These are phyloP conservation scores for Coecobrya sp. DNA, from an alignment of 2,888 invertebrate species.

Conservation along the genomic window DNA sequence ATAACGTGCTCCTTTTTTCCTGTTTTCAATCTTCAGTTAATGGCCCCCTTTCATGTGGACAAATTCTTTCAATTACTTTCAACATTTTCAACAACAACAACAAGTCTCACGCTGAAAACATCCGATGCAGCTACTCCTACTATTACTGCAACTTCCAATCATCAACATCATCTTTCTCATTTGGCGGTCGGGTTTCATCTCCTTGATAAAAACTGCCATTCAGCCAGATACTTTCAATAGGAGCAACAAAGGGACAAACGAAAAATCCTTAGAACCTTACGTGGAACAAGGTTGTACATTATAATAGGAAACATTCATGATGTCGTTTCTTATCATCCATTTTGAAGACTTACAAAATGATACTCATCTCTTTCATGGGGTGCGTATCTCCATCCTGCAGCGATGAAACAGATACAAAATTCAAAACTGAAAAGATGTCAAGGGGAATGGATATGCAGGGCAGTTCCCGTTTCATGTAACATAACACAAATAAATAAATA, in stretches of 20 bases:
- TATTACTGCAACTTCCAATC: background rate
- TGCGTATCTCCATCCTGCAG: too few relatives aligned
- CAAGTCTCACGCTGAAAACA: conserved; percentile 40
- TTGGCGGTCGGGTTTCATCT: conserved; percentile 20
- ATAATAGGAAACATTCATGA: too few relatives aligned
- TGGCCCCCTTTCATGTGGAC: conserved; percentile 71
- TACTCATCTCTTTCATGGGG: background rate
- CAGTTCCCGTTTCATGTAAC: too few relatives aligned
- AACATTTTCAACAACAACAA: conserved; percentile 36
- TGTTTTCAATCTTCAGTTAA: conserved; percentile 69
- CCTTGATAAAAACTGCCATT: background rate
- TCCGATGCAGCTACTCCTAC: background rate
- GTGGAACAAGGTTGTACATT: background rate
- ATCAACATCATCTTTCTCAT: conserved; percentile 28
- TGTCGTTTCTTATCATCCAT: too few relatives aligned
- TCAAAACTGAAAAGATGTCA: too few relatives aligned
- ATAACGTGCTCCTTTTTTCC: background rate
- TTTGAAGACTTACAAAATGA: background rate
- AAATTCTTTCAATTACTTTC: conserved; percentile 73
- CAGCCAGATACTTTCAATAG: background rate
- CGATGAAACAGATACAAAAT: too few relatives aligned
- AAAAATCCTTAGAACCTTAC: conserved; percentile 1
- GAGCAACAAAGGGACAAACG: background rate
- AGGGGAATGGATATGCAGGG: too few relatives aligned
- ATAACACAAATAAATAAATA: too few relatives aligned